Percentiles rank a stretch among this genome's conserved stretches.
Conservation (phyloP, 2,888 invertebrate genomes). For the Drosophila merina region DNA sequence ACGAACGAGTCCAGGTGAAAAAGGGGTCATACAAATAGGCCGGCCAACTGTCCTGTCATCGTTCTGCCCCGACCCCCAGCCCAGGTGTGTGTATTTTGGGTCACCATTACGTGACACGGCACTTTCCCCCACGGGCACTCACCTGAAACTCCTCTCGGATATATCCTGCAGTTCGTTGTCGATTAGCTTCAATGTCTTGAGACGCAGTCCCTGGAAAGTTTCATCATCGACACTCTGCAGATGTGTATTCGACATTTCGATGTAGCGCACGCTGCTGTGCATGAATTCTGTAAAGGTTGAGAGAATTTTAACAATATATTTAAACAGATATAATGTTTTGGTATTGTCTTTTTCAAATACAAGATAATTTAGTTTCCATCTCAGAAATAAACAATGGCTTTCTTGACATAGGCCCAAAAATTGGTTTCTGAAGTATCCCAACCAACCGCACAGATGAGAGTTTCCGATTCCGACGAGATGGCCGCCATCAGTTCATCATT, state of each 20-base stretch:
- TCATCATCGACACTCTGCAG: constrained; percentile 92
- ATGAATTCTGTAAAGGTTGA: constrained; percentile 88
- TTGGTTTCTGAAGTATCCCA: constrained; percentile 24
- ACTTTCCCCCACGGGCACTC: constrained; percentile 77
- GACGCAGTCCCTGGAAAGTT: constrained; percentile 89
- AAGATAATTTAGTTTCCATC: neutral
- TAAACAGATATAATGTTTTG: too few relatives aligned
- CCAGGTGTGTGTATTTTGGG: constrained; percentile 34
- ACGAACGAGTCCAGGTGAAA: constrained; percentile 13
- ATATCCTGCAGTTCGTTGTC: constrained; percentile 93
- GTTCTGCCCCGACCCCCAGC: constrained; percentile 3
- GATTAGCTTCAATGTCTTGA: constrained; percentile 92
- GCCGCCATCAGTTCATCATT: constrained; percentile 69
- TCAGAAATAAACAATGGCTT: neutral
- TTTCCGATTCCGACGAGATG: neutral
- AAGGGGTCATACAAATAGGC: constrained; percentile 47
- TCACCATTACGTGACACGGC: constrained; percentile 60
- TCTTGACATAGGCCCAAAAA: neutral
- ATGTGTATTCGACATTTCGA: constrained; percentile 93
- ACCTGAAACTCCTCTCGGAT: constrained; percentile 92
- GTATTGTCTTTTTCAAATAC: neutral
- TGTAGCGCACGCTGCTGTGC: constrained; percentile 90
- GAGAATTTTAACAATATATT: too few relatives aligned
- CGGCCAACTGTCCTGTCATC: constrained; percentile 67
- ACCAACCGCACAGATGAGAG: constrained; percentile 28